Percentiles rank a stretch among this genome's conserved stretches.
Evolutionary conservation across 2,113 vertebrate genomes (phyloP).

Genomic region (Daboia siamensis): DNA sequence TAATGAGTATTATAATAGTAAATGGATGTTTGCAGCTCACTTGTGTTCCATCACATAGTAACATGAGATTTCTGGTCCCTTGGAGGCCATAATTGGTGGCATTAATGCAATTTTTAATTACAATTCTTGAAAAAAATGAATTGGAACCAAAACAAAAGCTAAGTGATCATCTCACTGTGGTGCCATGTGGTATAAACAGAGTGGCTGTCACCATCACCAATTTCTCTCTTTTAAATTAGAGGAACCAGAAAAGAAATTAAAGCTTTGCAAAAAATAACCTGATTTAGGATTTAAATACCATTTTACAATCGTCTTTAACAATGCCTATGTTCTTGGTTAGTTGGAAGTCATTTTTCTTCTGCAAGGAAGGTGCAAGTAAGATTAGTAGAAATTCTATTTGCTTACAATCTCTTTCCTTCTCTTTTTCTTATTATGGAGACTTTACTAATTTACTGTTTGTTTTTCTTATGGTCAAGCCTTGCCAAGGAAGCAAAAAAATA

Average conservation of each 20-base stretch:
- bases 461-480: not conserved
- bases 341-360: constrained; percentile 42
- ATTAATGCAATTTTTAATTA: constrained; percentile 99
- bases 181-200: constrained; percentile 66
- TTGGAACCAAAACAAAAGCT: constrained; percentile 86
- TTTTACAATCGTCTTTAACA: constrained; percentile 49
- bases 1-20: constrained; percentile 95
- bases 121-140: constrained; percentile 90
- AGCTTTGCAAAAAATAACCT: constrained; percentile 52
- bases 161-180: constrained; percentile 77
- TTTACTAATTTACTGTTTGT: not conserved
- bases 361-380: constrained; percentile 20
- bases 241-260: constrained; percentile 46
- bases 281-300: constrained; percentile 52
- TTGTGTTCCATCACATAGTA: constrained; percentile 92
- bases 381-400: not conserved
- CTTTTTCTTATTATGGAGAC: not conserved
- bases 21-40: constrained; percentile 91
- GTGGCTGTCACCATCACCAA: constrained; percentile 56
- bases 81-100: constrained; percentile 87
- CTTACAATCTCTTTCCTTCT: not conserved
- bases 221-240: constrained; percentile 62
- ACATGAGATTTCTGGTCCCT: constrained; percentile 86
- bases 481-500: not conserved
- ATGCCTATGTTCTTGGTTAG: constrained; percentile 49